Conservation (phyloP, 2,797 vertebrate species). For the Paguma larvata region DNA sequence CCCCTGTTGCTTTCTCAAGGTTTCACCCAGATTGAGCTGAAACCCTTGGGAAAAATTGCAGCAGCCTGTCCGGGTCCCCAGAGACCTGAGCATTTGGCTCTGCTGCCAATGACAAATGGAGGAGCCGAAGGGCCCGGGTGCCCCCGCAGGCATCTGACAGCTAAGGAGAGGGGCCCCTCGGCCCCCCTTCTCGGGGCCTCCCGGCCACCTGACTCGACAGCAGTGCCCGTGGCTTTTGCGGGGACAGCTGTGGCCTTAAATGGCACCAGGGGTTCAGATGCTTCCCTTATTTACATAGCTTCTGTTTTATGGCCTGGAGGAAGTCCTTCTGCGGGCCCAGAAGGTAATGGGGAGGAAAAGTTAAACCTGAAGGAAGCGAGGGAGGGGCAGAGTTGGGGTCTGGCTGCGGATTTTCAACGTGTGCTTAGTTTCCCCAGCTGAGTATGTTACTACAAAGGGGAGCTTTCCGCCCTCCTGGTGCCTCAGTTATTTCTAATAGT, state of each 20-base stretch:
- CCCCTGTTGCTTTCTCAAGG: slow-evolving; percentile 30
- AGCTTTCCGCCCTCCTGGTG: background rate
- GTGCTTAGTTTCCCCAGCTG: background rate
- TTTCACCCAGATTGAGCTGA: slow-evolving; percentile 46
- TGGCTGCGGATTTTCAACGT: background rate
- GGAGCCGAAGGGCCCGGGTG: background rate
- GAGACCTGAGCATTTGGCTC: slow-evolving; percentile 1
- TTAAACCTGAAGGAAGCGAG: background rate
- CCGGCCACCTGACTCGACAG: slow-evolving; percentile 1
- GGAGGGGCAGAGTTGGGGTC: background rate
- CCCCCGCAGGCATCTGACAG: background rate
- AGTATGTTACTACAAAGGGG: slow-evolving; percentile 27
- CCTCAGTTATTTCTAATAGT: slow-evolving; percentile 38
- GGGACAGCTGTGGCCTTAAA: slow-evolving; percentile 58
- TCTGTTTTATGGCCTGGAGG: background rate
- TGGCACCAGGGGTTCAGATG: background rate
- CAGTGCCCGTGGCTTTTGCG: slow-evolving; percentile 10
- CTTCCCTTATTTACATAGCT: slow-evolving; percentile 52
- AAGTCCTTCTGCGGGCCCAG: background rate
- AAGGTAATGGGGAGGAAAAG: background rate
- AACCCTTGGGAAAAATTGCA: slow-evolving; percentile 36
- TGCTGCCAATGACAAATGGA: slow-evolving; percentile 51
- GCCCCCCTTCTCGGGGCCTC: background rate
- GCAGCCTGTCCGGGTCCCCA: background rate
- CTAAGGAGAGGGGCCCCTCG: background rate